Percentiles rank a stretch among this genome's conserved stretches.
These are phyloP conservation scores for Benthosema pterotum DNA, from an alignment of 2,797 vertebrate species.

Conservation along the genomic window DNA sequence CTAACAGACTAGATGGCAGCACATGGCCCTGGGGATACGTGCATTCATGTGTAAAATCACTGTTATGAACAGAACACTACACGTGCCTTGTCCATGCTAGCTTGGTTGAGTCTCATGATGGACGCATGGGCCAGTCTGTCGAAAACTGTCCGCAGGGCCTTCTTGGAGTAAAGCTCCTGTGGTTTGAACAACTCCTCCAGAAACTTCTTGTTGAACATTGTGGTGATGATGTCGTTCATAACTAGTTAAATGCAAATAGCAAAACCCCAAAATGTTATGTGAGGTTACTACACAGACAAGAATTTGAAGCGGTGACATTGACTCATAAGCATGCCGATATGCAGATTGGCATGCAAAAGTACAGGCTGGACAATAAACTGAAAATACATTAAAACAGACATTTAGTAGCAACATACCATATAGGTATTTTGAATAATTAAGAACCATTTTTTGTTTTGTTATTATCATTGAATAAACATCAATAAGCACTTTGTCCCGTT, in stretches of 20 bases:
- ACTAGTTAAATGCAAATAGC: conserved; percentile 75
- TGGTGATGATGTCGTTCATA: conserved; percentile 98
- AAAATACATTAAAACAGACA: too few species aligned
- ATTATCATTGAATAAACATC: too few species aligned
- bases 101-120: conserved; percentile 98
- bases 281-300: conserved; percentile 19
- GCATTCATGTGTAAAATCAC: too few species aligned
- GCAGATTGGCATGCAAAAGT: conserved; percentile 23
- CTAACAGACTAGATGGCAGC: not conserved
- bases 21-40: not conserved
- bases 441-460: too few species aligned
- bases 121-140: conserved; percentile 96
- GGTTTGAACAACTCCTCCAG: conserved; percentile 97
- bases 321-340: conserved; percentile 41
- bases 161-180: conserved; percentile 97
- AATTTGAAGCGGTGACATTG: not conserved
- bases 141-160: conserved; percentile 92
- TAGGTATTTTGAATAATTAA: too few species aligned
- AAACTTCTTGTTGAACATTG: conserved; percentile 98
- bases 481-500: too few species aligned
- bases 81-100: conserved; percentile 98
- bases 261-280: conserved; percentile 21
- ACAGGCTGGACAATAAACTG: too few species aligned
- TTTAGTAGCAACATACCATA: too few species aligned
- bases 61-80: not conserved